Evolutionary conservation across 2,113 vertebrate species (phyloP), one percentile per base, ranked within the genome.

Genomic region (Tursiops truncatus): DNA sequence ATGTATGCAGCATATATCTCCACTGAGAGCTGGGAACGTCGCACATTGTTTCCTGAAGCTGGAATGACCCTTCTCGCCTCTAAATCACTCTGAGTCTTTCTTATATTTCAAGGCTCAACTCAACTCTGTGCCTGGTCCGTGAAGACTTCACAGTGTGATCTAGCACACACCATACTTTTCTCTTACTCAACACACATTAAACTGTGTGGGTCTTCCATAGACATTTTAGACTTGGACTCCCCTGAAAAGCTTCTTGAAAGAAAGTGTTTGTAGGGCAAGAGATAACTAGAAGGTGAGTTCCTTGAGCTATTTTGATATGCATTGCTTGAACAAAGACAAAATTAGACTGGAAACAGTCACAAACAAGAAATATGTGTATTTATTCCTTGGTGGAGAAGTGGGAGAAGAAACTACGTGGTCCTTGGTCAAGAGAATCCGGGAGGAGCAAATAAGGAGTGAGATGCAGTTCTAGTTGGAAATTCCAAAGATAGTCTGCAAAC

Each of bases 231-330:
- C 60, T 67, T 58, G 47, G 47, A 82, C 14, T 36, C 33, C 17
- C 18, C n/a, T 70, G 23, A 93, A 93, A 79, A n/a, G 17, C 44
- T 13, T 96, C 53, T 44, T 94, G 80, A 96, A 73, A 85, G 56
- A 70, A 5, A 36, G 47, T 15, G 28, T 65, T 56, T 65, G 13
- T 70, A 73, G 50, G 50, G 56, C 13, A 73, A 79, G 44, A 86
- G 31, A 14, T 65, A 90, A 79, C 28, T 71, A 36, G 56, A 36
- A 95, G 41, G 15, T 17, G 25, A 96, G 26, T 18, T 89, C 31
- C 62, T 88, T 56, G 38, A 88, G 18, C 28, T 74, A 70, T 77
- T 95, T 70, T 70, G 68, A 77, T 50, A 44, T 38, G n/a, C 41
- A 33, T 8, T 65, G 53, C 26, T 95, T 31, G 71, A 71, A 89